These are phyloP conservation scores for Andricus grossulariae DNA, from an alignment of 1,140 invertebrate species.

Conservation along the genomic window DNA sequence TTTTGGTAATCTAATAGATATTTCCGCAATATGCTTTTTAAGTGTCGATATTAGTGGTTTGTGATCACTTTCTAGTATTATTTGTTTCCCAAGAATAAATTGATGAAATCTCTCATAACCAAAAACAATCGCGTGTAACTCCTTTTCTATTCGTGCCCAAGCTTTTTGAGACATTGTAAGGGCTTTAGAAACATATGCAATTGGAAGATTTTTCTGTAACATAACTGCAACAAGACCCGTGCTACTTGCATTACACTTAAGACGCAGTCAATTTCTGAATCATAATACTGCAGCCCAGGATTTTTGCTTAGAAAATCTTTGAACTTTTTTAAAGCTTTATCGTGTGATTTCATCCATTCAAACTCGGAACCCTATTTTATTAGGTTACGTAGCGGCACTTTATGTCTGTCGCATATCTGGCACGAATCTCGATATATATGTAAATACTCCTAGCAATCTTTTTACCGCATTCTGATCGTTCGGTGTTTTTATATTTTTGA, in stretches of 20 bases:
- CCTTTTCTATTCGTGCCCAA: slow-evolving; percentile 73
- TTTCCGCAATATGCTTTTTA: too few relatives aligned
- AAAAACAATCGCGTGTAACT: slow-evolving; percentile 69
- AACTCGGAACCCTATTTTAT: slow-evolving; percentile 42
- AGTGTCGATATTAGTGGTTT: slow-evolving; percentile 54
- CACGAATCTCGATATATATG: slow-evolving; percentile 57
- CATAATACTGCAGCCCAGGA: slow-evolving; percentile 44
- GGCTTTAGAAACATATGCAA: slow-evolving; percentile 62
- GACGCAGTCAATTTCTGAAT: slow-evolving; percentile 5
- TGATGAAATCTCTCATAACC: slow-evolving; percentile 61
- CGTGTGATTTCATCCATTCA: slow-evolving; percentile 33
- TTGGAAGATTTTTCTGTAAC: slow-evolving; percentile 54
- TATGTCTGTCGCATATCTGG: slow-evolving; percentile 41
- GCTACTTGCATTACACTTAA: slow-evolving; percentile 60
- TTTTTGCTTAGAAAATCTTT: slow-evolving; percentile 42
- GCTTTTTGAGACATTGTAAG: slow-evolving; percentile 57
- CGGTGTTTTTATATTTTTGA: slow-evolving; percentile 50
- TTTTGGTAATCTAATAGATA: too few relatives aligned
- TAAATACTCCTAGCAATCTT: slow-evolving; percentile 61
- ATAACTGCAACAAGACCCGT: slow-evolving; percentile 61
- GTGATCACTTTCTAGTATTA: slow-evolving; percentile 69
- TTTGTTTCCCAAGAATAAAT: slow-evolving; percentile 61
- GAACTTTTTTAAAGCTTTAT: slow-evolving; percentile 37
- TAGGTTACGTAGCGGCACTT: slow-evolving; percentile 43
- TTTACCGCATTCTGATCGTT: slow-evolving; percentile 51